Percentiles rank a stretch among this genome's conserved stretches.
Evolutionary conservation across 1,140 invertebrate genomes (phyloP).

Genomic region (Magallana angulata): DNA sequence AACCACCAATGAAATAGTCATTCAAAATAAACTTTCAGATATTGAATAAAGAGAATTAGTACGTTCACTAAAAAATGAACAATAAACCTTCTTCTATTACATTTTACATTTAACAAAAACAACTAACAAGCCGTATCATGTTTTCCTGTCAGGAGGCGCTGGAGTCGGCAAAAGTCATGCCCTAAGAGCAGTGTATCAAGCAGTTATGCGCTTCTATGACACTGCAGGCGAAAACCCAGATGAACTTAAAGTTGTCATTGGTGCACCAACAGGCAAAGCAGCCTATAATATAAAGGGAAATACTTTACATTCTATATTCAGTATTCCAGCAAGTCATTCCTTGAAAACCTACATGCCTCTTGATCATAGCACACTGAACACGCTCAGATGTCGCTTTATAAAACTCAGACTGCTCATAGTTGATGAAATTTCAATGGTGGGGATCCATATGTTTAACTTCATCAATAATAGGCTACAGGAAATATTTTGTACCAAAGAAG

Average conservation of each 20-base stretch:
- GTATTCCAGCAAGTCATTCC: slow-evolving; percentile 49
- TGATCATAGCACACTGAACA: slow-evolving; percentile 34
- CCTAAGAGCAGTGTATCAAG: slow-evolving; percentile 54
- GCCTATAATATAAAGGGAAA: slow-evolving; percentile 57
- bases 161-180: neutral
- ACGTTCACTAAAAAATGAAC: no score
- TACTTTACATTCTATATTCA: slow-evolving; percentile 54
- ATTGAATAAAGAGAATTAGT: no score
- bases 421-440: slow-evolving; percentile 48
- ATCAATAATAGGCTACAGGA: slow-evolving; percentile 21
- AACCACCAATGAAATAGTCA: no score
- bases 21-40: no score
- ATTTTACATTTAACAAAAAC: no score
- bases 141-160: neutral
- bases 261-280: slow-evolving; percentile 60
- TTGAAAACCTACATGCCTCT: slow-evolving; percentile 39
- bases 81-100: no score
- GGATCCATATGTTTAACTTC: slow-evolving; percentile 33
- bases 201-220: slow-evolving; percentile 51
- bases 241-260: slow-evolving; percentile 49
- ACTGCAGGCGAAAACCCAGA: slow-evolving; percentile 55
- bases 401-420: slow-evolving; percentile 21
- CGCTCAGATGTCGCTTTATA: neutral
- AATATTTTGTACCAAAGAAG: slow-evolving; percentile 4
- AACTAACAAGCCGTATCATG: neutral